Percentiles rank a stretch among this genome's conserved stretches.
Evolutionary conservation across 2,113 vertebrate species (phyloP).

Genomic region (Dasyurus viverrinus): DNA sequence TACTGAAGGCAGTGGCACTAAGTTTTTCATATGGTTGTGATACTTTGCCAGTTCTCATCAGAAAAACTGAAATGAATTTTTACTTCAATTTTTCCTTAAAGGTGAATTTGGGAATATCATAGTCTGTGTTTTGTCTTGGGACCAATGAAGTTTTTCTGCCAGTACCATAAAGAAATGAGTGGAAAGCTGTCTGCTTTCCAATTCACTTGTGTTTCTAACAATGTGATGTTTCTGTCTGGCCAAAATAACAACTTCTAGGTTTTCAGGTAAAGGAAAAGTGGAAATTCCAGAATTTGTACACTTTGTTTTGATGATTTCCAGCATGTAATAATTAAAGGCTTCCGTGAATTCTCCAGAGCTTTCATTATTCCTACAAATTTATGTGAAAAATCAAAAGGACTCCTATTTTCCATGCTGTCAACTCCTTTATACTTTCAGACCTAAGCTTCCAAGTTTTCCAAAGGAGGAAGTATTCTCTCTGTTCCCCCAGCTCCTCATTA

Average conservation of each 20-base stretch:
- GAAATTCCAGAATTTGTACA: slow-evolving; percentile 54
- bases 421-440: slow-evolving; percentile 55
- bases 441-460: slow-evolving; percentile 36
- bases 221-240: slow-evolving; percentile 64
- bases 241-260: slow-evolving; percentile 37
- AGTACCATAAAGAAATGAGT: slow-evolving; percentile 59
- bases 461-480: slow-evolving; percentile 36
- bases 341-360: slow-evolving; percentile 61
- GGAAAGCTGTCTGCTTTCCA: slow-evolving; percentile 60
- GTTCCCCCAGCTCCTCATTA: slow-evolving; percentile 28
- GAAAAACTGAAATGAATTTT: slow-evolving; percentile 53
- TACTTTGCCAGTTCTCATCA: slow-evolving; percentile 39
- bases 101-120: slow-evolving; percentile 60
- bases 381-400: slow-evolving; percentile 42
- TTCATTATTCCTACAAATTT: slow-evolving; percentile 57
- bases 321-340: slow-evolving; percentile 59
- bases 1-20: neutral
- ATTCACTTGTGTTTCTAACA: slow-evolving; percentile 53
- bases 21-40: neutral
- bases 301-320: slow-evolving; percentile 55
- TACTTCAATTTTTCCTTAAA: slow-evolving; percentile 43
- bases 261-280: slow-evolving; percentile 62
- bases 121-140: slow-evolving; percentile 56
- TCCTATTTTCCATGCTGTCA: slow-evolving; percentile 58
- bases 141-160: slow-evolving; percentile 58